Evolutionary conservation across 2,888 invertebrate genomes (phyloP).

Genomic region (Megastigmus dorsalis): DNA sequence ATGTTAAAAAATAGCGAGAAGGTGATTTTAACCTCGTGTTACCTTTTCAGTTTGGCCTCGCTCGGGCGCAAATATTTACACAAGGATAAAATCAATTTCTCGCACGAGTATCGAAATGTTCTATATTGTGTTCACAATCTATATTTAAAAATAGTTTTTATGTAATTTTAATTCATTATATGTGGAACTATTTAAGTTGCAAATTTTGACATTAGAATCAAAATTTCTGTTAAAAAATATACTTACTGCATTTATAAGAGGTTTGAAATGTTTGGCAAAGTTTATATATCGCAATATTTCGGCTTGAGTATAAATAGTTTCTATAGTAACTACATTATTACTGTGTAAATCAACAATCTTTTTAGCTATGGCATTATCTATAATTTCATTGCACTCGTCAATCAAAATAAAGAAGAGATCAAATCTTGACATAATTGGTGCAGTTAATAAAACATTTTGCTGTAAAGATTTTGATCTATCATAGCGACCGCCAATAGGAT

Average conservation of each 20-base stretch:
- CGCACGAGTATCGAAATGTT: no score
- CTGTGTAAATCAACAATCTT: conserved; percentile 96
- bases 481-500: conserved; percentile 97
- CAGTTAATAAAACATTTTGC: conserved; percentile 93
- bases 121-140: no score
- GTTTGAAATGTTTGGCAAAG: conserved; percentile 96
- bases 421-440: conserved; percentile 99
- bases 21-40: no score
- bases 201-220: no score
- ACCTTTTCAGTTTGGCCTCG: no score
- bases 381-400: conserved; percentile 96
- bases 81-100: no score
- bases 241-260: conserved; percentile 84
- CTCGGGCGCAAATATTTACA: no score
- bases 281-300: conserved; percentile 97
- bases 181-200: no score
- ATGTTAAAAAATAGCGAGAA: no score
- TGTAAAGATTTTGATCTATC: conserved; percentile 95
- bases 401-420: conserved; percentile 98
- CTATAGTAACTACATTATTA: conserved; percentile 86
- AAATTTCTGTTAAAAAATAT: no score
- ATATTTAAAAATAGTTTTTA: no score
- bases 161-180: no score
- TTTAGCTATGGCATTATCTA: conserved; percentile 97
- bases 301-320: conserved; percentile 88